Percentiles rank a stretch among this genome's conserved stretches.
Conservation (phyloP, 1,140 invertebrate species). For the Brevipalpus yothersi region DNA sequence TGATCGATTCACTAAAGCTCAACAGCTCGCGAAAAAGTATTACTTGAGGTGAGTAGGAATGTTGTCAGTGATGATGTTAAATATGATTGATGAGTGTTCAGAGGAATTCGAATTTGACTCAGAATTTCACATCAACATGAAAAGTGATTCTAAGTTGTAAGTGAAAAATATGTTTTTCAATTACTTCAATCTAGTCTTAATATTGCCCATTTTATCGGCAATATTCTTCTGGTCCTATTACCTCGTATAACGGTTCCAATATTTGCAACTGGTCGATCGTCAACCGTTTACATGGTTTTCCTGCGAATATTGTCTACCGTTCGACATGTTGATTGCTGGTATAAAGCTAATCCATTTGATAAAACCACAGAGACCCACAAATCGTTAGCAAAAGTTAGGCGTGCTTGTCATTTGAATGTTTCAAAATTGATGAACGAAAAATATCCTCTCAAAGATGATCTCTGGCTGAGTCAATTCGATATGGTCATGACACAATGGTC, state of each 20-base stretch:
- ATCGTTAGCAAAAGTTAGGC: conserved; percentile 2
- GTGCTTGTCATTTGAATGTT: conserved; percentile 6
- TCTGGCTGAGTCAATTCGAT: conserved; percentile 15
- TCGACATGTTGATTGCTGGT: conserved; percentile 4
- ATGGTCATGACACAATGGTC: conserved; percentile 18
- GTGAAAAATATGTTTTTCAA: too few species aligned
- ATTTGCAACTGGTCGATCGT: conserved; percentile 4
- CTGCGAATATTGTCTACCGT: conserved; percentile 5
- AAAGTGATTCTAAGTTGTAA: too few species aligned
- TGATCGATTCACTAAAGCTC: background rate
- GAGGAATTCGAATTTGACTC: too few species aligned
- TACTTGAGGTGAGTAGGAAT: background rate
- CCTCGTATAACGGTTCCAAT: conserved; percentile 4
- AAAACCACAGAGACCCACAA: background rate
- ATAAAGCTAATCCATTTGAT: conserved; percentile 8
- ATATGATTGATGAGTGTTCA: too few species aligned
- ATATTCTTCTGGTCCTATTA: conserved; percentile 6
- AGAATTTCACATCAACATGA: too few species aligned
- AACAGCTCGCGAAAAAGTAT: background rate
- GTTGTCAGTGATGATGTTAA: too few species aligned
- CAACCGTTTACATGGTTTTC: conserved; percentile 3
- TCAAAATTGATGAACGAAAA: conserved; percentile 4
- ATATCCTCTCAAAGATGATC: background rate
- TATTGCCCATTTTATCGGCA: conserved; percentile 8
- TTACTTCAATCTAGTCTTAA: conserved; percentile 1